A percentile compares a stretch with the other conserved stretches of the same genome.
Conservation (phyloP, 2,888 invertebrate genomes). For the Hypsopygia costalis region DNA sequence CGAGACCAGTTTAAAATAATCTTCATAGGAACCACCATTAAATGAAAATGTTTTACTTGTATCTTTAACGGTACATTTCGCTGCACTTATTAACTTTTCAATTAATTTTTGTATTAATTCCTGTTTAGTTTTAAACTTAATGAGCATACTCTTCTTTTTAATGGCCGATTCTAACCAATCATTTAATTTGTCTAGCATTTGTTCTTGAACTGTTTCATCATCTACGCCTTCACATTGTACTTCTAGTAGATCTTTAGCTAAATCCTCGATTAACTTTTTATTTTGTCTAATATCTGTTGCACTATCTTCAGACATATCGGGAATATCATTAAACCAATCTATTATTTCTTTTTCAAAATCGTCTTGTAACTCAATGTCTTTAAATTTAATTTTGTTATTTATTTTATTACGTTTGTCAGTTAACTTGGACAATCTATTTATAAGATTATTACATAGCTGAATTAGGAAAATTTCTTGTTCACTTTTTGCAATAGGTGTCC, state of each 20-base stretch:
- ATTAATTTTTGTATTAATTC: slow-evolving; percentile 16
- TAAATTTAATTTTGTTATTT: slow-evolving; percentile 1
- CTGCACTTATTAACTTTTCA: background rate
- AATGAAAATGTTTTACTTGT: background rate
- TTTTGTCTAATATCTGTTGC: slow-evolving; percentile 6
- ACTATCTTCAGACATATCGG: slow-evolving; percentile 6
- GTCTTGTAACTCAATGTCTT: slow-evolving; percentile 7
- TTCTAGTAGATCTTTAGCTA: slow-evolving; percentile 24
- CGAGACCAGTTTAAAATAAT: no score
- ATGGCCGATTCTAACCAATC: slow-evolving; percentile 26
- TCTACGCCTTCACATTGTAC: slow-evolving; percentile 16
- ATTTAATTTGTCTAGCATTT: slow-evolving; percentile 21
- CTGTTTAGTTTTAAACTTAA: slow-evolving; percentile 14
- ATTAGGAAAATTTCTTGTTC: slow-evolving; percentile 29
- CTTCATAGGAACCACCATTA: no score
- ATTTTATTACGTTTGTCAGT: background rate
- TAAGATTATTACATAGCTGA: slow-evolving; percentile 27
- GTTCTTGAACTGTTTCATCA: slow-evolving; percentile 13
- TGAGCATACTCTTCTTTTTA: slow-evolving; percentile 3
- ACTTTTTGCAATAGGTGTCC: slow-evolving; percentile 29
- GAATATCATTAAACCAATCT: slow-evolving; percentile 18
- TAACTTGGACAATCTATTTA: slow-evolving; percentile 12
- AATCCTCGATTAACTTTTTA: slow-evolving; percentile 11
- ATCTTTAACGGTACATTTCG: background rate
- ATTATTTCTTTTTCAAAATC: slow-evolving; percentile 16